A percentile compares a stretch with the other conserved stretches of the same genome.
These are phyloP conservation scores for Chelonus formosanus DNA, from an alignment of 2,888 invertebrate genomes.

Conservation along the genomic window DNA sequence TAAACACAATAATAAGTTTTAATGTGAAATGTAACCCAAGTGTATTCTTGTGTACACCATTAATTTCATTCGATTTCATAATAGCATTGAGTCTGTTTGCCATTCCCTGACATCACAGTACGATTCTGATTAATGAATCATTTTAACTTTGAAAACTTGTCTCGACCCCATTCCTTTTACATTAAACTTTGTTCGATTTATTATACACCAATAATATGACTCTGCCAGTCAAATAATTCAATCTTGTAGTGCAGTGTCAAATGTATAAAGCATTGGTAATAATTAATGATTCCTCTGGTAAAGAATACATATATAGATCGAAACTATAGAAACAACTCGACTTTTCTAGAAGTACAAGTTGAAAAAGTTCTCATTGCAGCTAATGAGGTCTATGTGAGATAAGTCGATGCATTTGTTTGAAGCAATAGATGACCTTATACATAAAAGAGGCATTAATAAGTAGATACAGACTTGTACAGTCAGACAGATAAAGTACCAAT, in stretches of 20 bases:
- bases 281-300: slow-evolving; percentile 20
- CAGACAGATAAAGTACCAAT: not conserved
- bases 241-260: too few species aligned
- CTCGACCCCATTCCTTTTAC: slow-evolving; percentile 8
- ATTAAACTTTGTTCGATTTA: slow-evolving; percentile 13
- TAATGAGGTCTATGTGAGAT: slow-evolving; percentile 30
- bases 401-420: slow-evolving; percentile 20
- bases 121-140: slow-evolving; percentile 61
- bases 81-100: slow-evolving; percentile 39
- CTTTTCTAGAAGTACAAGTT: not conserved
- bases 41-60: slow-evolving; percentile 65
- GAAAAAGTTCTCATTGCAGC: slow-evolving; percentile 19
- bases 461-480: slow-evolving; percentile 11
- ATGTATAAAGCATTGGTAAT: slow-evolving; percentile 1
- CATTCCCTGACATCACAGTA: slow-evolving; percentile 33
- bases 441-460: slow-evolving; percentile 15
- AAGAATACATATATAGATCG: slow-evolving; percentile 2
- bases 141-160: slow-evolving; percentile 48
- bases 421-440: slow-evolving; percentile 23
- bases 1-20: too few species aligned
- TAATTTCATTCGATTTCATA: slow-evolving; percentile 65
- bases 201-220: slow-evolving; percentile 2
- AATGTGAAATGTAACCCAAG: slow-evolving; percentile 54
- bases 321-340: not conserved
- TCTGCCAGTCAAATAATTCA: slow-evolving; percentile 19